Conservation (phyloP, 2,888 invertebrate species). For the Agrilus cyanescens region DNA sequence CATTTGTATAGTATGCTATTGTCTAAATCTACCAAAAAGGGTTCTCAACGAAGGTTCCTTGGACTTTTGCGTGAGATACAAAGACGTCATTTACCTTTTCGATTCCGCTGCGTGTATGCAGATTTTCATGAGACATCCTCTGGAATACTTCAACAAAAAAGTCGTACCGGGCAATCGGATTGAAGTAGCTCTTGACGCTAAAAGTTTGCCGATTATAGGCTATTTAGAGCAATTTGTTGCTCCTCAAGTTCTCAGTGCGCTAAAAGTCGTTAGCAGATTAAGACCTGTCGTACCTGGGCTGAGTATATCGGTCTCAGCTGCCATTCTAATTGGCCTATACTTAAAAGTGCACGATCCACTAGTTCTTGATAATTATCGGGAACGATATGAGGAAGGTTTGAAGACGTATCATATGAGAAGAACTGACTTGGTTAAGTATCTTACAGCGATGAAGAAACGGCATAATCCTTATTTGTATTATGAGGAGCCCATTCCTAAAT, state of each 20-base stretch:
- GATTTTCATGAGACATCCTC: slow-evolving; percentile 42
- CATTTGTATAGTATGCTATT: slow-evolving; percentile 49
- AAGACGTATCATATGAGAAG: slow-evolving; percentile 31
- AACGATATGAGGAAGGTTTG: slow-evolving; percentile 34
- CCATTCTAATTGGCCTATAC: slow-evolving; percentile 43
- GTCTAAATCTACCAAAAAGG: slow-evolving; percentile 40
- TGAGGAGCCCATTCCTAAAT: slow-evolving; percentile 27
- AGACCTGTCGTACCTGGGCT: slow-evolving; percentile 52
- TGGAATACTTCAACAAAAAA: slow-evolving; percentile 37
- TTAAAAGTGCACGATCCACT: slow-evolving; percentile 42
- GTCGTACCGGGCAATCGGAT: slow-evolving; percentile 29
- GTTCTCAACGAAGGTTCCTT: slow-evolving; percentile 36
- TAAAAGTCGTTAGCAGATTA: slow-evolving; percentile 39
- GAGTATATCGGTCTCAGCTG: slow-evolving; percentile 38
- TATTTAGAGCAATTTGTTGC: slow-evolving; percentile 50
- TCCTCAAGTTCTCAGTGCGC: slow-evolving; percentile 40
- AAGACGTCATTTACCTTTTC: slow-evolving; percentile 43
- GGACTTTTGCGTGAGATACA: slow-evolving; percentile 39
- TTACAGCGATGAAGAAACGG: slow-evolving; percentile 36
- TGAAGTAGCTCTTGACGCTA: slow-evolving; percentile 37
- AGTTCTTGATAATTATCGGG: slow-evolving; percentile 23
- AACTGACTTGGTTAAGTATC: slow-evolving; percentile 24
- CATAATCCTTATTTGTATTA: slow-evolving; percentile 46
- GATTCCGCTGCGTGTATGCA: slow-evolving; percentile 39
- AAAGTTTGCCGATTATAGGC: slow-evolving; percentile 43